Evolutionary conservation across 2,888 invertebrate genomes (phyloP).

Genomic region (Agrotis puta): DNA sequence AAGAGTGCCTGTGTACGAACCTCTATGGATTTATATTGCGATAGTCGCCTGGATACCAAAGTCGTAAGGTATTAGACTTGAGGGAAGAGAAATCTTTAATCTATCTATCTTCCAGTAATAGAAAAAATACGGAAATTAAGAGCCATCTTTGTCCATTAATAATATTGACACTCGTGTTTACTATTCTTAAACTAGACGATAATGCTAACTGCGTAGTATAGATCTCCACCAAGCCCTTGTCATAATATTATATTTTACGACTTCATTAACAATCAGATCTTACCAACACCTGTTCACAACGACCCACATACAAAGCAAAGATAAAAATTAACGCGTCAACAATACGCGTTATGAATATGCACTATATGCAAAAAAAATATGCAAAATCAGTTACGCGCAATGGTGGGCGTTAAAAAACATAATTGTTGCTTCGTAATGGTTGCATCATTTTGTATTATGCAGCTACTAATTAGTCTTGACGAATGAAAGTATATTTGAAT

Average conservation of each 20-base stretch:
- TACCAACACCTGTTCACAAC: conserved; percentile 5
- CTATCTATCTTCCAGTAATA: background rate
- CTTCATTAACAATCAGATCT: conserved; percentile 11
- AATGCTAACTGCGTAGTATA: conserved; percentile 18
- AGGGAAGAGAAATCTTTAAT: too few species aligned
- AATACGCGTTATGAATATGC: conserved; percentile 57
- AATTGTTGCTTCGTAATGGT: conserved; percentile 55
- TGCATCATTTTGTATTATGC: conserved; percentile 60
- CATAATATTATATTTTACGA: conserved; percentile 23
- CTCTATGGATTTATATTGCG: too few species aligned
- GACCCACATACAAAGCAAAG: conserved; percentile 49
- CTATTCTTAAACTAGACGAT: background rate
- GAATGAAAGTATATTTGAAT: conserved; percentile 63
- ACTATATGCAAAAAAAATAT: conserved; percentile 62
- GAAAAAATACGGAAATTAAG: background rate
- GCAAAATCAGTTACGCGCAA: conserved; percentile 58
- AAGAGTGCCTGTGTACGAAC: too few species aligned
- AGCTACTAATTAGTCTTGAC: conserved; percentile 54
- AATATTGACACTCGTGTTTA: background rate
- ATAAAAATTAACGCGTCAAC: conserved; percentile 44
- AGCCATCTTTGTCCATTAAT: background rate
- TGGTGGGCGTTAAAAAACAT: conserved; percentile 63
- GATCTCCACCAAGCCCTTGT: conserved; percentile 5
- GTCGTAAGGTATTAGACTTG: too few species aligned
- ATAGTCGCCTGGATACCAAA: too few species aligned